Evolutionary conservation across 2,113 vertebrate genomes (phyloP).

Genomic region (Cnemophilus loriae): DNA sequence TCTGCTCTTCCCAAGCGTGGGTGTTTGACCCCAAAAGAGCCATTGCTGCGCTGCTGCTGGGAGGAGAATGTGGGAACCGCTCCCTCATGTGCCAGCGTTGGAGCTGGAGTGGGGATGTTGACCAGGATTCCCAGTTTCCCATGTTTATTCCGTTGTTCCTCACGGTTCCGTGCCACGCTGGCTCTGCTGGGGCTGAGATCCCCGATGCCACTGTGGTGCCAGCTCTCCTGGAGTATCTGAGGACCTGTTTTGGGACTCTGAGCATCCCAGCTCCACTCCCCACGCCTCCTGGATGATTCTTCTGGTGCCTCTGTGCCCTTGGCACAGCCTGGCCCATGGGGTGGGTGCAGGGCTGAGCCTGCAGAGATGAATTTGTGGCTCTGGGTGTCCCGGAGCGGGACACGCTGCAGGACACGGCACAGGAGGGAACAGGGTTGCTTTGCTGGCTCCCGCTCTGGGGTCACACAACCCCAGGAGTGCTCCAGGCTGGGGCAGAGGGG

Average conservation of each 20-base stretch:
- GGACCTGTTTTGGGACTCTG: background rate
- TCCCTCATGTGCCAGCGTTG: rapidly evolving
- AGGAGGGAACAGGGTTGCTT: background rate
- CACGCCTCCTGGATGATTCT: rapidly evolving
- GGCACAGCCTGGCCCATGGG: rapidly evolving
- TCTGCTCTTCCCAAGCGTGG: background rate
- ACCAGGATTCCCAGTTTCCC: background rate
- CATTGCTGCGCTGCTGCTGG: background rate
- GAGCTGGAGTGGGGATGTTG: background rate
- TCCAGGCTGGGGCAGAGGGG: background rate
- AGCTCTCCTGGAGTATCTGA: background rate
- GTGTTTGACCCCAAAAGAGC: background rate
- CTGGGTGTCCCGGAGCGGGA: background rate
- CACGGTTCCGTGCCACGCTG: rapidly evolving
- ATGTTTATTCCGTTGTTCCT: background rate
- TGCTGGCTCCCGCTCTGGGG: background rate
- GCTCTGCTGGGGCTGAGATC: background rate
- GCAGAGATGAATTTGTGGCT: background rate
- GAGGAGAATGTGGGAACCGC: background rate
- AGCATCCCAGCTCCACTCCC: background rate
- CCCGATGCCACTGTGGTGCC: rapidly evolving
- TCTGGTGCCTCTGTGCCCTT: background rate
- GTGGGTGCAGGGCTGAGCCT: background rate
- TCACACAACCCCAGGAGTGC: background rate
- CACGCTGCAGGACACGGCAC: rapidly evolving